phyloP scores from a whole-genome alignment of 2,113 vertebrate species.

The Actinemys pallida region DNA sequence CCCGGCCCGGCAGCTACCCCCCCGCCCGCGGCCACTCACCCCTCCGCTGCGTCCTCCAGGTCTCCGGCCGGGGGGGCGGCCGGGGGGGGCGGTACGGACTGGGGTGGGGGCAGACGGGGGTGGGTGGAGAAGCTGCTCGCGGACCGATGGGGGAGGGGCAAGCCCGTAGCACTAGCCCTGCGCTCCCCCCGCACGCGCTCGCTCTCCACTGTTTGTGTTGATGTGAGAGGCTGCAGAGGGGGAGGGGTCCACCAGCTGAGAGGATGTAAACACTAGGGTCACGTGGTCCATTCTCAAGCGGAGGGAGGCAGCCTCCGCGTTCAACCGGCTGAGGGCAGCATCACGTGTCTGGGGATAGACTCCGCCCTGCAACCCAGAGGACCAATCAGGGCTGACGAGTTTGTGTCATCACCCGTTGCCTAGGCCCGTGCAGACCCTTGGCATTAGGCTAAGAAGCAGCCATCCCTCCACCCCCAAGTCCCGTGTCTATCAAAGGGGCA shows the following conservation, averaged over 20 bases:
- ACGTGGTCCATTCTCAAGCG: constrained; percentile 33
- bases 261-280: constrained; percentile 77
- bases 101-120: neutral
- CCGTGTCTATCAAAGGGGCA: neutral
- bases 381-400: constrained; percentile 3
- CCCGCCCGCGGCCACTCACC: neutral
- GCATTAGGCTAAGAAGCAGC: accelerated
- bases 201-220: neutral
- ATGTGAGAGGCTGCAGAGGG: neutral
- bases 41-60: accelerated
- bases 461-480: accelerated
- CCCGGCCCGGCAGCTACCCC: neutral
- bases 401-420: constrained; percentile 8
- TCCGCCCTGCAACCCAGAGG: accelerated
- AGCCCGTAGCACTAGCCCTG: neutral
- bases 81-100: no score
- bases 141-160: no score
- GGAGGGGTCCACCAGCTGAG: constrained; percentile 69
- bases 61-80: neutral
- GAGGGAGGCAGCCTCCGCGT: neutral
- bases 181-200: neutral
- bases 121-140: neutral
- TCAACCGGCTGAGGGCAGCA: neutral
- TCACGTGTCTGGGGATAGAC: neutral
- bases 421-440: accelerated